phyloP scores from a whole-genome alignment of 2,888 invertebrate genomes.

The Dolichomitus sp. region DNA sequence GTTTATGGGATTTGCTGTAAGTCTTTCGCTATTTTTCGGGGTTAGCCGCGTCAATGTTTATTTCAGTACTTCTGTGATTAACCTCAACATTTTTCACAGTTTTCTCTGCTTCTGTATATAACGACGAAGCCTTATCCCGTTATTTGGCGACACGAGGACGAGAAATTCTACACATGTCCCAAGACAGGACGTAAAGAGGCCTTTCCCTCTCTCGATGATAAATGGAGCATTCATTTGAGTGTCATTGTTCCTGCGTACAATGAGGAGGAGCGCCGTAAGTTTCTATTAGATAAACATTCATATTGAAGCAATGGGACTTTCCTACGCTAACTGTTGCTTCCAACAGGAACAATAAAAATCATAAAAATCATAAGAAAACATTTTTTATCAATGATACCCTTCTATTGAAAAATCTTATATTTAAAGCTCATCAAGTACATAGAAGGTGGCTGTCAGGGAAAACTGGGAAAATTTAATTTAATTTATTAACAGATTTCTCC shows the following conservation, averaged over 20 bases:
- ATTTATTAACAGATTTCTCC: too few species aligned
- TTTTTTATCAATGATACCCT: too few species aligned
- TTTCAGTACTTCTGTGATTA: slow-evolving; percentile 4
- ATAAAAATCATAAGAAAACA: too few species aligned
- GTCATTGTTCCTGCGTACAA: slow-evolving; percentile 99
- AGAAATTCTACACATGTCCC: slow-evolving; percentile 92
- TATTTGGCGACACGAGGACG: slow-evolving; percentile 91
- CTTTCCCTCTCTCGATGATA: slow-evolving; percentile 93
- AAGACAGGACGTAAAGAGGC: slow-evolving; percentile 86
- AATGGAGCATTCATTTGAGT: slow-evolving; percentile 92
- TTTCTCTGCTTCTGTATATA: slow-evolving; percentile 88
- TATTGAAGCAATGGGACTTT: too few species aligned
- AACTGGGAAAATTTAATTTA: too few species aligned
- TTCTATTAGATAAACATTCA: background rate
- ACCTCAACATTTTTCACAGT: slow-evolving; percentile 84
- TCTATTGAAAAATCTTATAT: too few species aligned
- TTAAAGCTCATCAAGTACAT: too few species aligned
- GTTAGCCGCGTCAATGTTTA: background rate
- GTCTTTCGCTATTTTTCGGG: slow-evolving; percentile 26
- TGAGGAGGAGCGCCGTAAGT: slow-evolving; percentile 96
- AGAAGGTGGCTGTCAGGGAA: too few species aligned
- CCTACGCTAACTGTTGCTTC: too few species aligned
- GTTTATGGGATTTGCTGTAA: slow-evolving; percentile 58
- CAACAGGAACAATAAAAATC: too few species aligned
- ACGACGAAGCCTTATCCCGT: slow-evolving; percentile 90